Percentiles rank a stretch among this genome's conserved stretches.
These are phyloP conservation scores for Acrocephalus scirpaceus DNA, from an alignment of 2,797 vertebrate species.

Conservation along the genomic window DNA sequence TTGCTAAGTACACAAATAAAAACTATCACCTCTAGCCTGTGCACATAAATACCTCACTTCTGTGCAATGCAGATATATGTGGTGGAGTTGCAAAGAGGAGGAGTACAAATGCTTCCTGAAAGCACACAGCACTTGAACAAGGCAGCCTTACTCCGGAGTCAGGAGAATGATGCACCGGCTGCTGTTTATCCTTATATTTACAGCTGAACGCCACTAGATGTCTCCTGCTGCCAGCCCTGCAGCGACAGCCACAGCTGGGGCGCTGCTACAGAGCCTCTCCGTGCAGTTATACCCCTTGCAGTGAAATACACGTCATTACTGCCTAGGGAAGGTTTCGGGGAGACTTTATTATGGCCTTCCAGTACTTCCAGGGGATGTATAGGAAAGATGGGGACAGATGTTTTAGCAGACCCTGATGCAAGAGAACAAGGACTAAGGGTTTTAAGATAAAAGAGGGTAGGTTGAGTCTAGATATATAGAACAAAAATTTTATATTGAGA, in stretches of 20 bases:
- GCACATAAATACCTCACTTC: neutral
- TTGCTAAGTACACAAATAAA: neutral
- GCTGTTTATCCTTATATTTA: neutral
- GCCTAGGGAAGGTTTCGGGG: neutral
- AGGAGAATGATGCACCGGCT: rapidly evolving
- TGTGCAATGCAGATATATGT: neutral
- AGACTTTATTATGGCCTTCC: neutral
- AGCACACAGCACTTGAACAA: neutral
- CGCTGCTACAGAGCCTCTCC: neutral
- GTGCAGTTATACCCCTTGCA: rapidly evolving
- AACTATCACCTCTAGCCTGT: neutral
- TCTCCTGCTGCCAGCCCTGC: constrained; percentile 27
- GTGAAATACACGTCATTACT: neutral
- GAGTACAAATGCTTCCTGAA: neutral
- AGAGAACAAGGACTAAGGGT: neutral
- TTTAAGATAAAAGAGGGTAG: neutral
- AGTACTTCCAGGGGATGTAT: neutral
- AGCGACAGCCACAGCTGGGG: rapidly evolving
- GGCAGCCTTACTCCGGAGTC: neutral
- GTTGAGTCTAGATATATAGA: neutral
- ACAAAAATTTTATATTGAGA: rapidly evolving
- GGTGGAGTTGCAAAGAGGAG: neutral
- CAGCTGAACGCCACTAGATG: constrained; percentile 40
- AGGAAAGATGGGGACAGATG: neutral
- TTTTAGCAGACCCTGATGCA: rapidly evolving